Conservation (phyloP, 2,888 invertebrate species). For the Fragum fragum region DNA sequence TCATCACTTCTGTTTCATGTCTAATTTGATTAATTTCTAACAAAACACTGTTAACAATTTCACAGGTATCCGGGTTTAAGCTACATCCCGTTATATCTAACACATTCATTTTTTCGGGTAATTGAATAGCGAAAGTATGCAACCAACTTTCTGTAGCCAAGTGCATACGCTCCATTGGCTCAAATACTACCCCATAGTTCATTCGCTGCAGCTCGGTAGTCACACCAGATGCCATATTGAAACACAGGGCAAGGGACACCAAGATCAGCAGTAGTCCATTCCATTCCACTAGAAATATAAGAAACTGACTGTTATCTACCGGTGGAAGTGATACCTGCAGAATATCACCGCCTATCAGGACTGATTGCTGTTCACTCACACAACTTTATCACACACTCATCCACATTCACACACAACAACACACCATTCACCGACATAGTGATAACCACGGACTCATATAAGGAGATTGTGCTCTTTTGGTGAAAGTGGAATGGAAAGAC, state of each 20-base stretch:
- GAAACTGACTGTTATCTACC: slow-evolving; percentile 6
- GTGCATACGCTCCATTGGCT: background rate
- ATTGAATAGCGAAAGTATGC: slow-evolving; percentile 36
- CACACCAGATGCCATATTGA: slow-evolving; percentile 6
- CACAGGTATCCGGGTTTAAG: slow-evolving; percentile 1
- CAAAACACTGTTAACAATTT: slow-evolving; percentile 34
- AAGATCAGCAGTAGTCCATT: slow-evolving; percentile 13
- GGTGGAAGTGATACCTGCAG: background rate
- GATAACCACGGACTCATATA: too few relatives aligned
- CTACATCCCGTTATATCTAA: slow-evolving; percentile 25
- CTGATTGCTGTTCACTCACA: background rate
- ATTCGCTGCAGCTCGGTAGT: slow-evolving; percentile 22
- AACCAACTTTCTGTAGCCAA: slow-evolving; percentile 35
- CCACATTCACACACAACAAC: background rate
- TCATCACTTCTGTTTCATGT: slow-evolving; percentile 15
- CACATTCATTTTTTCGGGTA: slow-evolving; percentile 22
- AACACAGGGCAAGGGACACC: background rate
- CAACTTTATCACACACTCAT: slow-evolving; percentile 8
- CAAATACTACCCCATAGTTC: slow-evolving; percentile 41
- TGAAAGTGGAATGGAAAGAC: background rate
- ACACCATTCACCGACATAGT: slow-evolving; percentile 15
- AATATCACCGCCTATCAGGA: background rate
- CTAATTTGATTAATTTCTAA: slow-evolving; percentile 32
- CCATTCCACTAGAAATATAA: slow-evolving; percentile 24
- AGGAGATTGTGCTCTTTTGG: background rate